Evolutionary conservation across 2,888 invertebrate species (phyloP), one percentile per base, ranked within the genome.

Genomic region (Morpho helenor): DNA sequence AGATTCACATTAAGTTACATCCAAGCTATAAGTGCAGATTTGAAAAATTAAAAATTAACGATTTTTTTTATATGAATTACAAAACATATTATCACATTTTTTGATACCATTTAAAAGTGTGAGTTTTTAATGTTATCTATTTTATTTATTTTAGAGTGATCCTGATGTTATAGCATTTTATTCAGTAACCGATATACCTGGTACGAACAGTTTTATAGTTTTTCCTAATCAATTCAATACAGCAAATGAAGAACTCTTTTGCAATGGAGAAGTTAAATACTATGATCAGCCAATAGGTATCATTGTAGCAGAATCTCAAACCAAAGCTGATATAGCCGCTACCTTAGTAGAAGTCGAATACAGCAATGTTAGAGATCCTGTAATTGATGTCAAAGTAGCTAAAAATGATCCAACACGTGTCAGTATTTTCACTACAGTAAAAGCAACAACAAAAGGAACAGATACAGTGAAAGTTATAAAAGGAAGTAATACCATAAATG

Each of bases 111-210:
- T 31, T 31, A 16, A 16, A 16, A 16, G 16, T 16, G 16, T 16
- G 16, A 16, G 16, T 16, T 31, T 31, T 31, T 5, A 31, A 31
- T 5, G 5, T 31, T 31, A 31, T 75, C 68, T 16, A 4, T 22
- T 41, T 45, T 46, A 40, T 49, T 7, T 10, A 51, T 62, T 59
- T 5, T 31, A 95, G 95, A 84, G 80, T 63, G 72, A 91, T 43
- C 85, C 91, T 39, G 95, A 94, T 0, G 94, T 95, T 0, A 77
- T 94, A 45, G 91, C 91, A 8, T 94, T 93, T 66, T 92, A 92
- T 60, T 81, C 89, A 8, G 93, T 92, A 9, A 87, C 92, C 67
- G 94, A 95, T 67, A 91, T 95, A 59, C 94, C 94, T 0, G 95
- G 95, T 6, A 70, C 77, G 51, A 95, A 96, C 75, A 78, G 84